Evolutionary conservation across 2,888 invertebrate species (phyloP).

Genomic region (Tuberolachnus salignus): DNA sequence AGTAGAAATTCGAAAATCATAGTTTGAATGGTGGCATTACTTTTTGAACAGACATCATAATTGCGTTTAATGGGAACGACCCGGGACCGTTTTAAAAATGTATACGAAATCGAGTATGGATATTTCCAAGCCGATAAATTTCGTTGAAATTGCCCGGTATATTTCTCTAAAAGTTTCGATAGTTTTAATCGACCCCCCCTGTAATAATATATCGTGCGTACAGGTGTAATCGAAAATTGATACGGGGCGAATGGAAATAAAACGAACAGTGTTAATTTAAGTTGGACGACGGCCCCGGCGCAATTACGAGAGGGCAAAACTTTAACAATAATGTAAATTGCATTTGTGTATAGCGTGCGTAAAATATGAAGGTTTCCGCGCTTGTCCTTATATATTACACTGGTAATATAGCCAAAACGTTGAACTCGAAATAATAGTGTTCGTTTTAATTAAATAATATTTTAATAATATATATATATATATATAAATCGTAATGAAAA

Average conservation of each 20-base stretch:
- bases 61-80: too few species aligned
- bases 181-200: too few species aligned
- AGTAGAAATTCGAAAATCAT: too few species aligned
- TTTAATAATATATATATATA: background rate
- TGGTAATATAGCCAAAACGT: background rate
- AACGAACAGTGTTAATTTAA: slow-evolving; percentile 14
- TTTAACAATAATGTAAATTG: slow-evolving; percentile 32
- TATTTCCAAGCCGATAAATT: too few species aligned
- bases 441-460: slow-evolving; percentile 22
- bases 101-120: too few species aligned
- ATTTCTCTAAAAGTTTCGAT: too few species aligned
- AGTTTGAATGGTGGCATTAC: too few species aligned
- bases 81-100: too few species aligned
- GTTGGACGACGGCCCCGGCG: background rate
- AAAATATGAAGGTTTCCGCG: slow-evolving; percentile 11
- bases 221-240: too few species aligned
- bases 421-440: slow-evolving; percentile 25
- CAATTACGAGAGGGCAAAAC: background rate
- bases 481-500: slow-evolving; percentile 14
- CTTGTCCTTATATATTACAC: slow-evolving; percentile 1
- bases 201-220: too few species aligned
- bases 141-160: too few species aligned
- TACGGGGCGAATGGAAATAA: background rate
- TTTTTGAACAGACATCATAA: too few species aligned
- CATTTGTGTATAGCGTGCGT: background rate